Conservation (phyloP, 2,113 vertebrate genomes). For the Anthoscopus minutus region DNA sequence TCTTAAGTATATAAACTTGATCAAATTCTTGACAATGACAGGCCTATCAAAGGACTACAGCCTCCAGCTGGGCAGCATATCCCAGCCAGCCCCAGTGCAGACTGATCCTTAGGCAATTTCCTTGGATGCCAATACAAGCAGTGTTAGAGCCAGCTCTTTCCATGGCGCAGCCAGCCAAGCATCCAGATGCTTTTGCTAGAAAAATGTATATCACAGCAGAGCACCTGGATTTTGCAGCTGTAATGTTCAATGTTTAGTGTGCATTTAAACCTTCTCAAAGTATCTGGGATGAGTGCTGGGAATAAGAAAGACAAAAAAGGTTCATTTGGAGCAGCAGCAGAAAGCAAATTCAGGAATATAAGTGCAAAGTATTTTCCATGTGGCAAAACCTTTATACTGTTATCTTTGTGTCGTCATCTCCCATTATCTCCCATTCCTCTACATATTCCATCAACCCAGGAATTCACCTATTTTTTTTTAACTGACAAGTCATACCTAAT, state of each 20-base stretch:
- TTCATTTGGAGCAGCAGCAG: background rate
- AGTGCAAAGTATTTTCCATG: background rate
- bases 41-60: conserved; percentile 1
- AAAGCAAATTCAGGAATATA: background rate
- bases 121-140: conserved; percentile 15
- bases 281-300: background rate
- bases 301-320: background rate
- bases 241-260: background rate
- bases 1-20: conserved; percentile 47
- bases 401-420: background rate
- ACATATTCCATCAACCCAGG: background rate
- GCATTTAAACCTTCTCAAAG: background rate
- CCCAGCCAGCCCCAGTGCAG: background rate
- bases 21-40: conserved; percentile 58
- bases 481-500: background rate
- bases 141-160: conserved; percentile 3
- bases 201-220: background rate
- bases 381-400: background rate
- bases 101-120: background rate
- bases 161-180: background rate
- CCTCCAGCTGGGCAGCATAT: conserved; percentile 25
- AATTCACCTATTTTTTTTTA: background rate
- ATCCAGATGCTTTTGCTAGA: conserved; percentile 25
- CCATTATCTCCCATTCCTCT: background rate
- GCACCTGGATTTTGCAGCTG: conserved; percentile 5